These are phyloP conservation scores for Tangara arthus DNA, from an alignment of 2,797 vertebrate genomes.

Conservation along the genomic window DNA sequence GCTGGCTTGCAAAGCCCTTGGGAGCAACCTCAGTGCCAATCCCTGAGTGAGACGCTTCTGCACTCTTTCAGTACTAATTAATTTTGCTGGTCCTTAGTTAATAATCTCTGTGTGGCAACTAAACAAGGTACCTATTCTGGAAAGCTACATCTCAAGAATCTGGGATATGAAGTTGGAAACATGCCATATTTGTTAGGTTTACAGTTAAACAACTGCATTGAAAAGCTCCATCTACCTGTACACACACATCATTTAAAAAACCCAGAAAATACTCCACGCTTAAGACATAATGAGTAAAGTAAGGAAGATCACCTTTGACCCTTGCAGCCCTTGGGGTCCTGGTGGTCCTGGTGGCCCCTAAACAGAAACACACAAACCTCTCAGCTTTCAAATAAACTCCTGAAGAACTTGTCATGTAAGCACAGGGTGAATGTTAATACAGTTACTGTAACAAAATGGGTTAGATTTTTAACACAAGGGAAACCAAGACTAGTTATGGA, in stretches of 20 bases:
- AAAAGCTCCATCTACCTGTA: not conserved
- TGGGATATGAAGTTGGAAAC: not conserved
- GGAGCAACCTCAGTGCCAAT: not conserved
- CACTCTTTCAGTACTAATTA: not conserved
- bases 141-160: not conserved
- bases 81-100: not conserved
- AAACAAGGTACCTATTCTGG: not conserved
- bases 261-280: not conserved
- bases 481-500: not conserved
- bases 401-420: not conserved
- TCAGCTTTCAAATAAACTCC: not conserved
- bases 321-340: constrained; percentile 87
- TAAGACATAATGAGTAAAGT: not conserved
- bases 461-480: not conserved
- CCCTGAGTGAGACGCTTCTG: not conserved
- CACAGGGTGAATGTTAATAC: not conserved
- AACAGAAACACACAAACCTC: constrained; percentile 29
- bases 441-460: not conserved
- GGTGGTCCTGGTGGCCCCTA: constrained; percentile 95
- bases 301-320: constrained; percentile 84
- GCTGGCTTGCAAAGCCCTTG: not conserved
- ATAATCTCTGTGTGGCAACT: not conserved
- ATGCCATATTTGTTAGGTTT: not conserved
- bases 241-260: not conserved
- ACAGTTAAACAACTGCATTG: not conserved